phyloP scores from a whole-genome alignment of 2,113 vertebrate genomes.

The Sminthopsis crassicaudata region DNA sequence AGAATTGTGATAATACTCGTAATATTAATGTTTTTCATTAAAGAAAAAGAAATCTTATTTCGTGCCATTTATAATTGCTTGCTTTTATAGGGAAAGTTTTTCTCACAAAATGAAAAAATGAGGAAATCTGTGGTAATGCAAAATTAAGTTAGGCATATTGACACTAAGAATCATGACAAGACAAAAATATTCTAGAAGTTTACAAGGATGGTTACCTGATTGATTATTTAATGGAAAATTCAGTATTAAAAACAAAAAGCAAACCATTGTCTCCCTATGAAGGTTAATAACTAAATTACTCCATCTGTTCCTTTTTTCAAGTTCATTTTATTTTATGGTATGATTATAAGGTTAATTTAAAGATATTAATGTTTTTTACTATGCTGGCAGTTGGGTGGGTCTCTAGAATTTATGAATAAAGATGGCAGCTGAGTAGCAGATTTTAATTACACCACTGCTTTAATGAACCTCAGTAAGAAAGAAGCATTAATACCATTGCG shows the following conservation, averaged over 20 bases:
- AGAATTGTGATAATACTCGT: background rate
- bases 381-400: background rate
- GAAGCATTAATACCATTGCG: background rate
- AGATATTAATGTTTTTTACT: background rate
- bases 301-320: slow-evolving; percentile 26
- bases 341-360: slow-evolving; percentile 40
- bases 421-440: slow-evolving; percentile 5
- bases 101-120: slow-evolving; percentile 26
- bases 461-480: slow-evolving; percentile 49
- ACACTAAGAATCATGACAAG: slow-evolving; percentile 41
- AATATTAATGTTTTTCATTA: background rate
- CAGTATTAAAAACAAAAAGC: slow-evolving; percentile 51
- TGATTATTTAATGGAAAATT: slow-evolving; percentile 51
- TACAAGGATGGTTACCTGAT: slow-evolving; percentile 25
- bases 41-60: slow-evolving; percentile 48
- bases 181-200: slow-evolving; percentile 58
- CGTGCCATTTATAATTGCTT: slow-evolving; percentile 20
- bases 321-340: slow-evolving; percentile 22
- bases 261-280: slow-evolving; percentile 50
- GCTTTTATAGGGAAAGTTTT: slow-evolving; percentile 54
- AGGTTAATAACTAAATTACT: slow-evolving; percentile 12
- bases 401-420: slow-evolving; percentile 45
- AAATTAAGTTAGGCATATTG: slow-evolving; percentile 44
- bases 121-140: slow-evolving; percentile 53
- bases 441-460: slow-evolving; percentile 48